Evolutionary conservation across 2,888 invertebrate species (phyloP), one percentile per base, ranked within the genome.

Genomic region (Oxytorus armatus): DNA sequence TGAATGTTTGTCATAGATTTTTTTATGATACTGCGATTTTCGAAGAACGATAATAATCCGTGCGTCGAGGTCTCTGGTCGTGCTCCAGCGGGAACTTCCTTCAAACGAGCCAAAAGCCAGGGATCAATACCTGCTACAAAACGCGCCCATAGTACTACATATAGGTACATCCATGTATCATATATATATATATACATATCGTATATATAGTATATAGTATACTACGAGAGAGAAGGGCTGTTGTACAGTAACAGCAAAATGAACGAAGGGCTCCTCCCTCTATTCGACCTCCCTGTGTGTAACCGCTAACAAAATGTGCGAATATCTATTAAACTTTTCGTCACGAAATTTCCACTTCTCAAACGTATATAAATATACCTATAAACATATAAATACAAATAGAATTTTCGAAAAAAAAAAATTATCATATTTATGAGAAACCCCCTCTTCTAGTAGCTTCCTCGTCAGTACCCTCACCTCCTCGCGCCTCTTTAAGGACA

Each of bases 101-200:
- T 74, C 79, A 63, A 75, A 75, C 79, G 79, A 78, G 82, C 77
- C 81, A 69, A 76, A 82, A 81, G 72, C 81, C 69, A 72, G 70
- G 78, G 80, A 82, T 82, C 82, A 82, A 82, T 82, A 82, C 81
- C 78, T 73, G 72, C 81, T 69, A 74, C 81, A 70, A 73, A 82
- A 81, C 75, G 49, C 79, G 57, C 53, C 63, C 61, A 61, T 49
- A n/a, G 39, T 70, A 55, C 49, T 51, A 47, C 57, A 14, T 59
- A 49, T 39, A 25, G 11, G 33, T 42, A 73, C 47, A 81, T 77
- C n/a, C 59, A 5, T 42, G 16, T 29, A 16, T 3, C 42, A 36
- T 51, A 51, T 61, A 66, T 33, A 59, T 21, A 11, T 7, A 39
- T 7, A n/a, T 16, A 44, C 7, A 14, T 18, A 21, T 14, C 23